Percentiles rank a stretch among this genome's conserved stretches.
phyloP scores from a whole-genome alignment of 2,888 invertebrate genomes.

The Morpho helenor region DNA sequence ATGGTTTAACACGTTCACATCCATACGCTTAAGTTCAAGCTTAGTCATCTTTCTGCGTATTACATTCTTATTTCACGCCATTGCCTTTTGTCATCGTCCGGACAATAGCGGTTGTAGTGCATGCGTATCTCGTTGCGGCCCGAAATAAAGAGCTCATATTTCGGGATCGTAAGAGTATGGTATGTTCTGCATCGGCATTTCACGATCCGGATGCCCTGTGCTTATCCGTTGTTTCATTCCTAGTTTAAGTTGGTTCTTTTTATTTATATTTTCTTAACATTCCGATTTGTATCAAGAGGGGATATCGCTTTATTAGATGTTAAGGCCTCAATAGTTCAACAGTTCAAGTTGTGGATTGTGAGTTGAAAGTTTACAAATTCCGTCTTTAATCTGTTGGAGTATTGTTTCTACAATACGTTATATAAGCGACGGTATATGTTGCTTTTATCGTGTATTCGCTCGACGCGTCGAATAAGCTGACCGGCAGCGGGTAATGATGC shows the following conservation, averaged over 20 bases:
- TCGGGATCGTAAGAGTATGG: slow-evolving; percentile 48
- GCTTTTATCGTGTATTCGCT: neutral
- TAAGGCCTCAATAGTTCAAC: slow-evolving; percentile 7
- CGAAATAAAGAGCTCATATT: slow-evolving; percentile 75
- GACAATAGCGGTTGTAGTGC: slow-evolving; percentile 36
- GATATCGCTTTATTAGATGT: neutral
- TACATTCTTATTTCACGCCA: slow-evolving; percentile 20
- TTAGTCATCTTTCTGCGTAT: slow-evolving; percentile 18
- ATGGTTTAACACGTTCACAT: slow-evolving; percentile 75
- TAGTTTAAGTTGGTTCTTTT: slow-evolving; percentile 7
- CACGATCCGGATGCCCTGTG: slow-evolving; percentile 3
- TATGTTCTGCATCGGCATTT: slow-evolving; percentile 34
- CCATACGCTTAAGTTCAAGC: slow-evolving; percentile 38
- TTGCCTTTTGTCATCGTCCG: slow-evolving; percentile 27
- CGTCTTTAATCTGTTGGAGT: slow-evolving; percentile 2
- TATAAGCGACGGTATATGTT: neutral
- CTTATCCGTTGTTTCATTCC: slow-evolving; percentile 5
- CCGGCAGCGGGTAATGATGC: slow-evolving; percentile 35
- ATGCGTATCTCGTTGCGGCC: slow-evolving; percentile 47
- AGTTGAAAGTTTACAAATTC: slow-evolving; percentile 2
- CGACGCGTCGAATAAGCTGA: neutral
- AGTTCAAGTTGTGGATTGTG: slow-evolving; percentile 2
- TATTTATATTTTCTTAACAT: neutral
- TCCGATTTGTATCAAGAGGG: neutral
- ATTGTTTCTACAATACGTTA: neutral